Evolutionary conservation across 2,888 invertebrate genomes (phyloP).

Genomic region (Acrobasis suavella): DNA sequence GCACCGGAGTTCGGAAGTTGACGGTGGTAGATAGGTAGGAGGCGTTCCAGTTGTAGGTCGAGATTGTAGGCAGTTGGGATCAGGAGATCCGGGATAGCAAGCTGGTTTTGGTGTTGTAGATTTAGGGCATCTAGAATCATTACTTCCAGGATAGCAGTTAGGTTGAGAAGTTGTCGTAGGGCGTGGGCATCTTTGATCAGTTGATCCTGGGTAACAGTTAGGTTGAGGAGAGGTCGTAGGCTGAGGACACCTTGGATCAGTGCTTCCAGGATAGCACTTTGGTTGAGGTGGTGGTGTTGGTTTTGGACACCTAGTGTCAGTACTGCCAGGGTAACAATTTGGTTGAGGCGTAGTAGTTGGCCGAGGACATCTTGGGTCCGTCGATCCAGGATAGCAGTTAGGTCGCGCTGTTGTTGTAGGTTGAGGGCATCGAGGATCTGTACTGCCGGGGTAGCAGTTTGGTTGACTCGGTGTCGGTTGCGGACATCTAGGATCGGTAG

Average conservation of each 20-base stretch:
- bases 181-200: slow-evolving; percentile 41
- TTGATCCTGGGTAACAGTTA: slow-evolving; percentile 18
- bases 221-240: slow-evolving; percentile 40
- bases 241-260: slow-evolving; percentile 30
- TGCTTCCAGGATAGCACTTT: slow-evolving; percentile 13
- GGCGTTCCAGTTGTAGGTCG: slow-evolving; percentile 37
- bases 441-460: slow-evolving; percentile 51
- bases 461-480: slow-evolving; percentile 42
- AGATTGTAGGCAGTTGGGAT: slow-evolving; percentile 51
- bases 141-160: slow-evolving; percentile 53
- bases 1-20: slow-evolving; percentile 39
- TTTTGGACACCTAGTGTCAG: slow-evolving; percentile 34
- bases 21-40: slow-evolving; percentile 40
- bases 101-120: slow-evolving; percentile 35
- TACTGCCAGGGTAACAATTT: slow-evolving; percentile 39
- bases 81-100: slow-evolving; percentile 53
- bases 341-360: slow-evolving; percentile 36
- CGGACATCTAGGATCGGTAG: slow-evolving; percentile 45
- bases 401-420: slow-evolving; percentile 34
- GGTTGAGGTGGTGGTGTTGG: slow-evolving; percentile 40
- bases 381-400: slow-evolving; percentile 39
- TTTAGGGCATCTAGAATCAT: slow-evolving; percentile 45
- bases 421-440: slow-evolving; percentile 41
- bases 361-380: slow-evolving; percentile 40
- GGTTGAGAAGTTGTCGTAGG: slow-evolving; percentile 35